Conservation (phyloP, 2,888 invertebrate genomes). For the Megamerina dolium region DNA sequence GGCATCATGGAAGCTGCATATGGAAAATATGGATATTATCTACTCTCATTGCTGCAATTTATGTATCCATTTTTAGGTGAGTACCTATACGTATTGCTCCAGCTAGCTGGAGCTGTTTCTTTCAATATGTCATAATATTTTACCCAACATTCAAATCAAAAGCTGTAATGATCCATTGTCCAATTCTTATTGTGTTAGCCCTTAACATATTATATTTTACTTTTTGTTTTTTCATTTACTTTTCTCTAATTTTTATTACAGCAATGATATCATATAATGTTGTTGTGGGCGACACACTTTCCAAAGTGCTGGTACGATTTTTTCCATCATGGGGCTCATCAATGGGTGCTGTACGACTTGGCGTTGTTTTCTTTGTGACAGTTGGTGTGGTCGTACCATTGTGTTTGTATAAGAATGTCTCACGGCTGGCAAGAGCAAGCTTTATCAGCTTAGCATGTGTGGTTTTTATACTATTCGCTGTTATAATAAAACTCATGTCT, state of each 20-base stretch:
- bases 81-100: slow-evolving; percentile 21
- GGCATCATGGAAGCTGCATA: slow-evolving; percentile 76
- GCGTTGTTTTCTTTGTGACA: slow-evolving; percentile 65
- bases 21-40: slow-evolving; percentile 69
- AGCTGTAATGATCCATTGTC: background rate
- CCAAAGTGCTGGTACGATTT: slow-evolving; percentile 71
- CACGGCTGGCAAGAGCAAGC: slow-evolving; percentile 47
- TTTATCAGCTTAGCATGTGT: slow-evolving; percentile 60
- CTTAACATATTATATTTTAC: no score
- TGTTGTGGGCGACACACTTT: slow-evolving; percentile 79
- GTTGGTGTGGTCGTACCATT: slow-evolving; percentile 69
- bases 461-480: slow-evolving; percentile 64
- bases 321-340: slow-evolving; percentile 51
- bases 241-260: slow-evolving; percentile 49
- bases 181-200: background rate
- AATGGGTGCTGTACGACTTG: slow-evolving; percentile 48
- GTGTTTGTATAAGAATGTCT: slow-evolving; percentile 71
- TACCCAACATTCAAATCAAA: background rate
- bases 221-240: no score
- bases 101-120: background rate
- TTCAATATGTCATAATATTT: no score
- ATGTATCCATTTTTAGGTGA: slow-evolving; percentile 79
- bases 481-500: slow-evolving; percentile 51
- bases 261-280: slow-evolving; percentile 86
- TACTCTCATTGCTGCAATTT: slow-evolving; percentile 70